A percentile compares a stretch with the other conserved stretches of the same genome.
These are phyloP conservation scores for Synanthedon formicaeformis DNA, from an alignment of 2,888 invertebrate genomes.

Conservation along the genomic window DNA sequence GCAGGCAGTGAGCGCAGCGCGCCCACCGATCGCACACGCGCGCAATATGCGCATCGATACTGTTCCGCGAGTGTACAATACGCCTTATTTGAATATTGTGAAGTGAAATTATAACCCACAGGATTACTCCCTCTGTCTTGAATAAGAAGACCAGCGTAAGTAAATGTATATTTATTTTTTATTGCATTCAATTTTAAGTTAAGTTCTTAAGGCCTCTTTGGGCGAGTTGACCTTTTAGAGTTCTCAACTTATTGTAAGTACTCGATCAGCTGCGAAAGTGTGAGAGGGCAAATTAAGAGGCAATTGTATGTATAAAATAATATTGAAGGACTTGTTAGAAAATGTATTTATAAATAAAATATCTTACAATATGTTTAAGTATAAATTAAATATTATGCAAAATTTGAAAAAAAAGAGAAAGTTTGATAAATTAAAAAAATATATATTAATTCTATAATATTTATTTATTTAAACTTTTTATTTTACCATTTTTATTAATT, in stretches of 20 bases:
- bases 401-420: too few species aligned
- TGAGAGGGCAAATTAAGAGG: constrained; percentile 12
- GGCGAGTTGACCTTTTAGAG: constrained; percentile 21
- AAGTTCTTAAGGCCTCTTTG: neutral
- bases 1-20: constrained; percentile 29
- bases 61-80: constrained; percentile 46
- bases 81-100: constrained; percentile 39
- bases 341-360: too few species aligned
- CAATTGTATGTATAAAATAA: neutral
- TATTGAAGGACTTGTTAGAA: too few species aligned
- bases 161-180: constrained; percentile 1
- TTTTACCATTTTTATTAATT: neutral
- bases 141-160: constrained; percentile 18
- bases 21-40: constrained; percentile 35
- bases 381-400: too few species aligned
- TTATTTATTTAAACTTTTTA: neutral
- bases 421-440: too few species aligned
- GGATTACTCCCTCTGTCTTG: constrained; percentile 26
- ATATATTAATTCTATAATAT: too few species aligned
- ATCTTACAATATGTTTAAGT: too few species aligned
- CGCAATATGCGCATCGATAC: constrained; percentile 43
- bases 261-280: constrained; percentile 56
- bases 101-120: constrained; percentile 38
- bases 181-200: neutral
- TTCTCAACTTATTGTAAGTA: constrained; percentile 18